Evolutionary conservation across 2,113 vertebrate genomes (phyloP), one percentile per base, ranked within the genome.

Genomic region (Labeo catla): DNA sequence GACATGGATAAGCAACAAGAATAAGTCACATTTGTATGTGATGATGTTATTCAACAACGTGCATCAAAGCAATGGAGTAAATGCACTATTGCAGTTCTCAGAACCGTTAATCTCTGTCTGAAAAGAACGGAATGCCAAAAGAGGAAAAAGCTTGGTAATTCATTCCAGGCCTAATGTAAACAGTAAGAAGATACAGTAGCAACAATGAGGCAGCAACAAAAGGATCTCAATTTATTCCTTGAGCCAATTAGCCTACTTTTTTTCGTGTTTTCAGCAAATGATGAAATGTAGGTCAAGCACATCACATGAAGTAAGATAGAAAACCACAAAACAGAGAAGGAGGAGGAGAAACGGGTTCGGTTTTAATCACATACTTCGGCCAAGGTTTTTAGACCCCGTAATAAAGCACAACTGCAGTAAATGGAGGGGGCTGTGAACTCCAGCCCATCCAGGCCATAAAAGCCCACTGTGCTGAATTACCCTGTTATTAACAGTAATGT

Each of bases 401-500:
- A 93, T 91, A 91, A 83, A 88, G 91, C 83, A 91, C 88, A 91
- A 90, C 90, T 89, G 89, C 78, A 87, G 83, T 21, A 79, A 91
- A 89, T 88, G 76, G 83, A 82, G 57, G 89, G 89, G 90, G 90
- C 59, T 83, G 77, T 86, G 89, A 93, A 93, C 85, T 76, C 72
- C 81, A 87, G 88, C 86, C 88, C 86, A 92, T 93, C 91, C 93
- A 90, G 90, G 59, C 91, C 81, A 92, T 94, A 94, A 95, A 94
- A 93, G 92, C 83, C 87, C 90, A 91, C 90, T 66, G 57, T 90
- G 89, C 90, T 91, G 82, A 92, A 91, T 87, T 92, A 92, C 90
- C 92, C 90, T 91, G 91, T 93, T 93, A 95, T 93, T 92, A 93
- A 91, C 88, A 92, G 93, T 93, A 88, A 83, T 79, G 63, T 79